phyloP scores from a whole-genome alignment of 2,113 vertebrate species.

The Phrynosoma blainvillii region DNA sequence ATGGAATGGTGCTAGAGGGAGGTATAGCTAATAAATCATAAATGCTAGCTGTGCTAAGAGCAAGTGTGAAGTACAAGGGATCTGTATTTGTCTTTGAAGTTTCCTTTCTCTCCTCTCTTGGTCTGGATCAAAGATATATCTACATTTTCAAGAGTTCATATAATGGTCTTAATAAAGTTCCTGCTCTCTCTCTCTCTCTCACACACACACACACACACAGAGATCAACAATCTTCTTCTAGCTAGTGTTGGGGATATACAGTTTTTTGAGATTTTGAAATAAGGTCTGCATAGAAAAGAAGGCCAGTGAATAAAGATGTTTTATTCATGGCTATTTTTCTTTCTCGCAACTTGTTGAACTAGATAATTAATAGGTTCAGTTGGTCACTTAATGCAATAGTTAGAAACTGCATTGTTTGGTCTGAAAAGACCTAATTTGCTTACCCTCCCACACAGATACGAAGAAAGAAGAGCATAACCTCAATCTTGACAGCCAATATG shows the following conservation, averaged over 20 bases:
- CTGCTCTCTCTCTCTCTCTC: too few relatives aligned
- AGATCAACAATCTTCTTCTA: background rate
- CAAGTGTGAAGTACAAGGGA: conserved; percentile 48
- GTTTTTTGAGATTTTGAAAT: background rate
- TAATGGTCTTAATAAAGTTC: conserved; percentile 41
- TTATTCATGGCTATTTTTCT: background rate
- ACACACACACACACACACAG: too few relatives aligned
- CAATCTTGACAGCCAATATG: background rate
- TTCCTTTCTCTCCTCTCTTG: conserved; percentile 53
- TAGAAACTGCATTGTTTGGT: background rate
- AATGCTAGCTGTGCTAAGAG: conserved; percentile 48
- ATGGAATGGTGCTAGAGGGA: conserved; percentile 22
- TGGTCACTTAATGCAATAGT: background rate
- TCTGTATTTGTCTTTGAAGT: conserved; percentile 74
- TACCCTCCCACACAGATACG: background rate
- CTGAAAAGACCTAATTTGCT: background rate
- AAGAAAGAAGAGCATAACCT: too few relatives aligned
- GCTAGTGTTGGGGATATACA: background rate
- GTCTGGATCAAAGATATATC: conserved; percentile 69
- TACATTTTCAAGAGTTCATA: conserved; percentile 53
- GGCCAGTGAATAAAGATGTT: conserved; percentile 27
- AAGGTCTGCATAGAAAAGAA: background rate
- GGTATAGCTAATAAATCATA: conserved; percentile 61
- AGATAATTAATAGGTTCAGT: conserved; percentile 49
- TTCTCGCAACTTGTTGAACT: conserved; percentile 19